These are phyloP conservation scores for Apistogramma diplotaenia DNA, from an alignment of 2,113 vertebrate genomes.

Conservation along the genomic window DNA sequence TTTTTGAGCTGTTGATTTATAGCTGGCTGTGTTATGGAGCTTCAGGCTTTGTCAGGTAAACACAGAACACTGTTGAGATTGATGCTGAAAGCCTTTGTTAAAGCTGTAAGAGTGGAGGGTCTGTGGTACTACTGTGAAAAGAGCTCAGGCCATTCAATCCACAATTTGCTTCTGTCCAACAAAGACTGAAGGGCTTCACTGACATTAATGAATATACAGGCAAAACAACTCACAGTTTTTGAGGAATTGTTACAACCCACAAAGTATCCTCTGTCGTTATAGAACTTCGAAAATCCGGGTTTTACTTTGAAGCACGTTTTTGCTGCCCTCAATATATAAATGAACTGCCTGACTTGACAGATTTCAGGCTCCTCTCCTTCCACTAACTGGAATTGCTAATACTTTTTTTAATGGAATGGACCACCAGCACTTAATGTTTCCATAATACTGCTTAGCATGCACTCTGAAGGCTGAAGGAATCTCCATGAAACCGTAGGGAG, in stretches of 20 bases:
- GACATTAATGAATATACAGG: background rate
- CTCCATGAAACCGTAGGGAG: background rate
- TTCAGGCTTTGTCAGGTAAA: background rate
- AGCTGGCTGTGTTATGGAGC: background rate
- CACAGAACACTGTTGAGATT: background rate
- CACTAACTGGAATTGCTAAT: background rate
- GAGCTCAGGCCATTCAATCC: background rate
- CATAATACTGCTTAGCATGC: background rate
- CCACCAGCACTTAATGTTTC: background rate
- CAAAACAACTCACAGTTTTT: background rate
- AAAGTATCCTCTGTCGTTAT: background rate
- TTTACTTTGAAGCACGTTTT: constrained; percentile 9
- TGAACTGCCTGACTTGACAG: constrained; percentile 2
- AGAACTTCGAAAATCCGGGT: constrained; percentile 4
- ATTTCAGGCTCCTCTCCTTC: background rate
- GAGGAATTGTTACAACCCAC: background rate
- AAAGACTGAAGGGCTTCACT: background rate
- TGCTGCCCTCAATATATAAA: background rate
- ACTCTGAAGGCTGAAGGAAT: background rate
- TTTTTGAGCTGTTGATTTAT: background rate
- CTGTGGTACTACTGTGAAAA: background rate
- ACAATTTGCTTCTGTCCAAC: background rate
- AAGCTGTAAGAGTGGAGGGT: background rate
- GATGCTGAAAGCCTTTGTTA: background rate
- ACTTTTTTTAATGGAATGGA: background rate